Conservation (phyloP, 2,888 invertebrate genomes). For the Byasa hedistus region DNA sequence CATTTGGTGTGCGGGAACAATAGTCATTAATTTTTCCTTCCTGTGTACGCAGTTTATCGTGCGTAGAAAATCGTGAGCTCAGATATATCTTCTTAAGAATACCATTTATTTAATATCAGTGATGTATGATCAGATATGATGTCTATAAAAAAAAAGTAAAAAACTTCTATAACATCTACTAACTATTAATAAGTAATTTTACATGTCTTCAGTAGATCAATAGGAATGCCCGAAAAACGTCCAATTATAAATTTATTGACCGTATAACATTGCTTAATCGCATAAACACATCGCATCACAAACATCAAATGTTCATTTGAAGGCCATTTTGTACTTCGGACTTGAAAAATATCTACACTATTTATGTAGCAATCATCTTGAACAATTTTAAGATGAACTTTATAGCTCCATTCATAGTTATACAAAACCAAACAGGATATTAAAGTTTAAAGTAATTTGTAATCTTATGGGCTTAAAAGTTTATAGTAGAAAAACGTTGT, state of each 20-base stretch:
- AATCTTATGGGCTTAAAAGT: background rate
- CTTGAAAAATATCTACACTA: background rate
- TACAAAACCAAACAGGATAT: background rate
- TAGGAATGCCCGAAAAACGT: background rate
- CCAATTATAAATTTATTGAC: constrained; percentile 11
- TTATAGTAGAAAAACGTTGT: background rate
- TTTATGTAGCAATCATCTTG: background rate
- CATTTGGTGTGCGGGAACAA: background rate
- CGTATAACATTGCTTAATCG: constrained; percentile 14
- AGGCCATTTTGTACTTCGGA: constrained; percentile 5
- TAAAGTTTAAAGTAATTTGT: background rate
- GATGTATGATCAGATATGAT: background rate
- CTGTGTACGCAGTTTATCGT: background rate
- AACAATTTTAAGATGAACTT: background rate
- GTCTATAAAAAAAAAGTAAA: no score
- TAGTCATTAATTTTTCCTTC: constrained; percentile 4
- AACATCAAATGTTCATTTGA: constrained; percentile 8
- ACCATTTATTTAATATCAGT: background rate
- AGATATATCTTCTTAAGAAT: background rate
- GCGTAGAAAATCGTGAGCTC: background rate
- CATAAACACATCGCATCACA: constrained; percentile 13
- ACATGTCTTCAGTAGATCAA: no score
- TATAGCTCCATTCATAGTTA: background rate
- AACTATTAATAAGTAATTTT: no score
- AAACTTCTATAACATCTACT: no score